phyloP scores from a whole-genome alignment of 2,888 invertebrate species.

The Amphipoea lucens region DNA sequence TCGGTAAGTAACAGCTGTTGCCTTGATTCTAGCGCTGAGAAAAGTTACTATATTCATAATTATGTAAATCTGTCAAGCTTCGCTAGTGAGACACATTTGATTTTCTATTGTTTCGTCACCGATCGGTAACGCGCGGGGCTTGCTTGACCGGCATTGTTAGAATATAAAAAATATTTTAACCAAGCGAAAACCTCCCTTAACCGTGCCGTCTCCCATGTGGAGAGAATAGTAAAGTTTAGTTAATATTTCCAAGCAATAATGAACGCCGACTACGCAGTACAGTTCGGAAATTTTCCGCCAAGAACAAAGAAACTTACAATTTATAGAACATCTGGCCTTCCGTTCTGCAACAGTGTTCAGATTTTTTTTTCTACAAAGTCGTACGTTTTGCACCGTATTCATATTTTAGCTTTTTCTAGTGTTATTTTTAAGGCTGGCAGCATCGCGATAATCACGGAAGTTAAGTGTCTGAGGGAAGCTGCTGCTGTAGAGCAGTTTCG shows the following conservation, averaged over 20 bases:
- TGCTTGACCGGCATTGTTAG: not conserved
- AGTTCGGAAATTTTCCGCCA: conserved; percentile 60
- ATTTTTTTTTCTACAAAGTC: conserved; percentile 53
- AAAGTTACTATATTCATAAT: not conserved
- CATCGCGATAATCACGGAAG: conserved; percentile 61
- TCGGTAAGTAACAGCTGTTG: not conserved
- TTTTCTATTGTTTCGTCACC: too few species aligned
- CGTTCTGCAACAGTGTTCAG: conserved; percentile 46
- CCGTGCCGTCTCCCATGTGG: conserved; percentile 42
- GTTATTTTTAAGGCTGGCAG: conserved; percentile 54
- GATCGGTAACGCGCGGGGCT: too few species aligned
- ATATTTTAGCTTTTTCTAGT: conserved; percentile 52
- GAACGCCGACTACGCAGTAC: conserved; percentile 57
- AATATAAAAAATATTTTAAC: conserved; percentile 21
- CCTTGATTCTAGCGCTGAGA: not conserved
- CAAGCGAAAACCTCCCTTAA: conserved; percentile 22
- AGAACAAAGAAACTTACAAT: conserved; percentile 66
- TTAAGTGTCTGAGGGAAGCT: conserved; percentile 33
- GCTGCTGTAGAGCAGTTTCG: conserved; percentile 30
- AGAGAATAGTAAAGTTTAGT: conserved; percentile 64
- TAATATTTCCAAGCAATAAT: conserved; percentile 67
- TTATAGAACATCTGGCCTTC: conserved; percentile 65
- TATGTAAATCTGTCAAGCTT: too few species aligned
- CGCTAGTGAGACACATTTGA: too few species aligned
- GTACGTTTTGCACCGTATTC: conserved; percentile 45